Evolutionary conservation across 2,113 vertebrate genomes (phyloP).

Genomic region (Donacobius atricapilla): DNA sequence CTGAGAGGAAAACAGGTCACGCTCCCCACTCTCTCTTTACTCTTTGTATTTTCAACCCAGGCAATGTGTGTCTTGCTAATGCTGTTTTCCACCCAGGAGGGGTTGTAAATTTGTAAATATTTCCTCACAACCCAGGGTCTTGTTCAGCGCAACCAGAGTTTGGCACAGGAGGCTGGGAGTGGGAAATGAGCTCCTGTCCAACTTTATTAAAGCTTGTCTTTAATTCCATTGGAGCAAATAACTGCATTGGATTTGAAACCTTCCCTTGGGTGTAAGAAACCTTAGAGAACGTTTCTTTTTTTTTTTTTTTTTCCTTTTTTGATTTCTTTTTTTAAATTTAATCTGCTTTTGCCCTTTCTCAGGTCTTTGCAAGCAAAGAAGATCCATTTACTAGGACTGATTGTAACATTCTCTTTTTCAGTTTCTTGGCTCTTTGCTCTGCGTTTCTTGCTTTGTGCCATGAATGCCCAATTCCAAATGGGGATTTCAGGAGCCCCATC

Average conservation of each 20-base stretch:
- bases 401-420: background rate
- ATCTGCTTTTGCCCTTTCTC: background rate
- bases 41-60: background rate
- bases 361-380: background rate
- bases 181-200: background rate
- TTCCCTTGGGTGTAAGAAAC: background rate
- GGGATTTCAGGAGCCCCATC: background rate
- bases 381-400: background rate
- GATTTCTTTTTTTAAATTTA: background rate
- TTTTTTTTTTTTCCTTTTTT: rapidly evolving
- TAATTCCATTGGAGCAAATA: background rate
- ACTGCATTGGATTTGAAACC: background rate
- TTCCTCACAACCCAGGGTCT: background rate
- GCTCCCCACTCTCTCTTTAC: background rate
- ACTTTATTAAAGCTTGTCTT: background rate
- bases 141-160: background rate
- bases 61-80: background rate
- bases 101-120: background rate
- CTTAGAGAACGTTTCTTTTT: background rate
- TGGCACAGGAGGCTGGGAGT: background rate
- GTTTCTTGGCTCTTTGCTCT: background rate
- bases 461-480: background rate
- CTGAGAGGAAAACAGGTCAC: background rate
- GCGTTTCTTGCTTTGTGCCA: background rate
- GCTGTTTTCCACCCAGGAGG: background rate